phyloP scores from a whole-genome alignment of 2,113 vertebrate species.

The Tyrannus savana region DNA sequence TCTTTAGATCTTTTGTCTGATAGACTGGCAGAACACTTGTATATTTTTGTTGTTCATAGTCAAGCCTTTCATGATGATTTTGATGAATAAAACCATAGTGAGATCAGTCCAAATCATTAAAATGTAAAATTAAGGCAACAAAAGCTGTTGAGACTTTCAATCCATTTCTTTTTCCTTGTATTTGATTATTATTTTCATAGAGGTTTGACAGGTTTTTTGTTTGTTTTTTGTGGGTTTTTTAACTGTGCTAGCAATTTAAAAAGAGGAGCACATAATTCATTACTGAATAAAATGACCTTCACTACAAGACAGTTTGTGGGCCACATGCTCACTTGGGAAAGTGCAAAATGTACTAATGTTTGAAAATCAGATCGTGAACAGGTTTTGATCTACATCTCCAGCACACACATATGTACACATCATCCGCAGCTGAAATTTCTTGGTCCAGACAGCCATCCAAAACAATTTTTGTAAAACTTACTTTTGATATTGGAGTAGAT shows the following conservation, averaged over 20 bases:
- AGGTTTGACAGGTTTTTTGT: background rate
- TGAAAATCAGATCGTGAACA: background rate
- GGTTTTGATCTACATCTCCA: background rate
- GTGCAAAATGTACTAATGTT: background rate
- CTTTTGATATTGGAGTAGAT: background rate
- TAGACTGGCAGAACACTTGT: background rate
- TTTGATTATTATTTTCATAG: background rate
- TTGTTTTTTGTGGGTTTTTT: too few relatives aligned
- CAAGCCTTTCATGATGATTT: background rate
- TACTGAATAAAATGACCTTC: background rate
- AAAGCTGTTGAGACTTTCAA: background rate
- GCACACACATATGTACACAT: background rate
- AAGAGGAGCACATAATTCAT: background rate
- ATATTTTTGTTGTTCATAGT: background rate
- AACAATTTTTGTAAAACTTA: background rate
- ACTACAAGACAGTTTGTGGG: background rate
- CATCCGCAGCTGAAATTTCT: background rate
- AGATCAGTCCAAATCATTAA: background rate
- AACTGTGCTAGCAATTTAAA: background rate
- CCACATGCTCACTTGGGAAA: background rate
- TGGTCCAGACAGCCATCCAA: background rate
- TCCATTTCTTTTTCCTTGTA: background rate
- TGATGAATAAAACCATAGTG: background rate
- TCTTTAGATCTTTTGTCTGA: constrained; percentile 14
- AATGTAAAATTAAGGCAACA: background rate